phyloP scores from a whole-genome alignment of 2,888 invertebrate species.

The Andrena marginata region DNA sequence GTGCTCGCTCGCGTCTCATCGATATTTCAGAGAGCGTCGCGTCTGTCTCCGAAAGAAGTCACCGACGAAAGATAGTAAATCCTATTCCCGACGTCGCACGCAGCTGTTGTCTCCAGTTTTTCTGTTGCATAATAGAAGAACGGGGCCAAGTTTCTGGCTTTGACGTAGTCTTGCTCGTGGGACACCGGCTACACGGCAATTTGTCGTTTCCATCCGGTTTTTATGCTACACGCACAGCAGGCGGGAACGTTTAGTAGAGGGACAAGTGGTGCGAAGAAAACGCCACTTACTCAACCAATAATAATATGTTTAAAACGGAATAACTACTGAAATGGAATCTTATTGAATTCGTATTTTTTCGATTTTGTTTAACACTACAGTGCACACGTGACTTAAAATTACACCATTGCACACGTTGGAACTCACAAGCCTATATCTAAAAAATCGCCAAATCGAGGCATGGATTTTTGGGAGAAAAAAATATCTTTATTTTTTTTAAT shows the following conservation, averaged over 20 bases:
- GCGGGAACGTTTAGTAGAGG: not conserved
- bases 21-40: conserved; percentile 51
- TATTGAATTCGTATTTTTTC: too few relatives aligned
- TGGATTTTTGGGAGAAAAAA: too few relatives aligned
- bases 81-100: conserved; percentile 58
- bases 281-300: too few relatives aligned
- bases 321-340: too few relatives aligned
- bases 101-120: conserved; percentile 62
- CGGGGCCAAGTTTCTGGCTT: conserved; percentile 53
- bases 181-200: not conserved
- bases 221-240: not conserved
- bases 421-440: too few relatives aligned
- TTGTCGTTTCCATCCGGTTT: conserved; percentile 3
- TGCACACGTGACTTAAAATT: too few relatives aligned
- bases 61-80: conserved; percentile 59
- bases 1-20: conserved; percentile 45
- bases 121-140: conserved; percentile 64
- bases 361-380: too few relatives aligned
- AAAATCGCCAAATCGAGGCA: too few relatives aligned
- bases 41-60: conserved; percentile 50
- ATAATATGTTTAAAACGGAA: too few relatives aligned
- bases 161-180: conserved; percentile 41
- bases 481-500: too few relatives aligned
- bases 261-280: not conserved
- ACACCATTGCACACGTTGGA: too few relatives aligned